phyloP scores from a whole-genome alignment of 2,113 vertebrate species.

The Barbus barbus region DNA sequence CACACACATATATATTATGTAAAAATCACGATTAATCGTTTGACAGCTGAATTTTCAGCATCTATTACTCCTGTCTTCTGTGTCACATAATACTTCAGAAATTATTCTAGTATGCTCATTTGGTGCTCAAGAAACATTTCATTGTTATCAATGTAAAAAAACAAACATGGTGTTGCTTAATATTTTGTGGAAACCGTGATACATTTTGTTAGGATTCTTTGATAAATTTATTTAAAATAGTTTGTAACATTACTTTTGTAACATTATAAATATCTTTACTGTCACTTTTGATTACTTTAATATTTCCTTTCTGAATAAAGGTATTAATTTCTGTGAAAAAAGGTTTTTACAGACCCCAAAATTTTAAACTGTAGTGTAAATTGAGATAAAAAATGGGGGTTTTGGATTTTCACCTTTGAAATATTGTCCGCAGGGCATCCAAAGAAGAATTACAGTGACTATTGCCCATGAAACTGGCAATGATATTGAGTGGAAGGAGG shows the following conservation, averaged over 20 bases:
- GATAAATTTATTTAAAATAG: background rate
- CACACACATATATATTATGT: too few relatives aligned
- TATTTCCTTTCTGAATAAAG: background rate
- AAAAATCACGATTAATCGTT: too few relatives aligned
- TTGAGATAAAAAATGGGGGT: background rate
- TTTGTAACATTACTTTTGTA: background rate
- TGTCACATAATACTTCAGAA: background rate
- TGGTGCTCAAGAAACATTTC: background rate
- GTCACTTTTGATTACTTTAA: background rate
- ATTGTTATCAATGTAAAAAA: background rate
- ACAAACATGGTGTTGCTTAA: background rate
- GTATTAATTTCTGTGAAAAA: background rate
- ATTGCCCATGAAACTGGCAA: slow-evolving; percentile 91
- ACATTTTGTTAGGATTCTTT: background rate
- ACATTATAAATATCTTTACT: background rate
- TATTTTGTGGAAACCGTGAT: background rate
- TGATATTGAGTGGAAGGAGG: slow-evolving; percentile 95
- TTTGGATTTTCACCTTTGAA: background rate
- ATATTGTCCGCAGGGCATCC: slow-evolving; percentile 83
- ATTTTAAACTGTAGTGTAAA: background rate
- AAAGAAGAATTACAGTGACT: slow-evolving; percentile 93
- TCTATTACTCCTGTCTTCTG: background rate
- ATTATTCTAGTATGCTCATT: background rate
- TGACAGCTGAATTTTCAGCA: background rate
- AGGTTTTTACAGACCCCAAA: background rate